Evolutionary conservation across 2,888 invertebrate genomes (phyloP).

Genomic region (Hoplodrina blanda): DNA sequence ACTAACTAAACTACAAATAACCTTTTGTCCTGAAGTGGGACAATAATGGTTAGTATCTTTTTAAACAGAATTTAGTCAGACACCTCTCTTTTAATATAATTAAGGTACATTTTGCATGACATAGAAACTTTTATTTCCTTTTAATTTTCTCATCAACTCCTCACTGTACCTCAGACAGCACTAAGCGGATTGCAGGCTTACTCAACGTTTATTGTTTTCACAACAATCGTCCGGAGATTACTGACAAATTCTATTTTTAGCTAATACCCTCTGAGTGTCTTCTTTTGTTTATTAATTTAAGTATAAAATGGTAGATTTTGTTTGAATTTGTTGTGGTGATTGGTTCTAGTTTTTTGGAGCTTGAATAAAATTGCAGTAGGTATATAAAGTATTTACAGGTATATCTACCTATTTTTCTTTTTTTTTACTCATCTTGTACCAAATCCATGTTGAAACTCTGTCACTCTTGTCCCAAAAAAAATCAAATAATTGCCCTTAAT

Average conservation of each 20-base stretch:
- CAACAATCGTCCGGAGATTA: slow-evolving; percentile 71
- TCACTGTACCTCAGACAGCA: slow-evolving; percentile 49
- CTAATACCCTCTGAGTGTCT: slow-evolving; percentile 52
- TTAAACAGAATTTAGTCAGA: too few species aligned
- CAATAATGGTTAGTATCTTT: too few species aligned
- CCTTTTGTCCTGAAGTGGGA: too few species aligned
- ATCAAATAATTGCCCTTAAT: too few species aligned
- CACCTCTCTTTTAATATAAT: not conserved
- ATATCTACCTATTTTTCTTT: too few species aligned
- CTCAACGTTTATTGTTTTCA: slow-evolving; percentile 70
- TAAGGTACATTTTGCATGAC: not conserved
- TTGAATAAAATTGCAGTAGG: not conserved
- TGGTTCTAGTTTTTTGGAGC: not conserved
- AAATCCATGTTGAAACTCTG: too few species aligned
- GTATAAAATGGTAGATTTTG: slow-evolving; percentile 6
- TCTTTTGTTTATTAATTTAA: slow-evolving; percentile 35
- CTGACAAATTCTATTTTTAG: slow-evolving; percentile 63
- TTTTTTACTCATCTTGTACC: too few species aligned
- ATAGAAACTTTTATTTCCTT: not conserved
- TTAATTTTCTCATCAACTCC: slow-evolving; percentile 9
- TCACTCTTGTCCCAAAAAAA: too few species aligned
- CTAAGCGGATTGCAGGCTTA: slow-evolving; percentile 73
- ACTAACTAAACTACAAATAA: too few species aligned
- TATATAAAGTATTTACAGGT: too few species aligned
- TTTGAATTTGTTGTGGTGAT: slow-evolving; percentile 23